phyloP scores from a whole-genome alignment of 2,113 vertebrate genomes.

The Gambusia affinis region DNA sequence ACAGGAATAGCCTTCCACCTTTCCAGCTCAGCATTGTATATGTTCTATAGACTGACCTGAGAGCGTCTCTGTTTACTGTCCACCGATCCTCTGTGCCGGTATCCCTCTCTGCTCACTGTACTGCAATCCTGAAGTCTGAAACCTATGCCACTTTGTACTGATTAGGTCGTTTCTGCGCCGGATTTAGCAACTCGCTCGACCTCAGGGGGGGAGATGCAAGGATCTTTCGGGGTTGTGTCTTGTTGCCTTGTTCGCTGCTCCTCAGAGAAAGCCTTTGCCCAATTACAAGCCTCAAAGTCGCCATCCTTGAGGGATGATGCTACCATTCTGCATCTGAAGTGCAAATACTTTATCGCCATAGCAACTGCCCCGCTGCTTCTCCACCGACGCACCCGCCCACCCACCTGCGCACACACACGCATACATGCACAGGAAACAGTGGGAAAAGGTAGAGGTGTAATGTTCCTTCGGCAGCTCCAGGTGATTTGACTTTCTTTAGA shows the following conservation, averaged over 20 bases:
- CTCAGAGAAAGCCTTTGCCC: constrained; percentile 43
- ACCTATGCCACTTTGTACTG: background rate
- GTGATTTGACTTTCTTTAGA: constrained; percentile 1
- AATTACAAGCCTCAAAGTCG: constrained; percentile 59
- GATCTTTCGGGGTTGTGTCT: constrained; percentile 18
- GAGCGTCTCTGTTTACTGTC: constrained; percentile 37
- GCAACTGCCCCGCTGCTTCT: constrained; percentile 52
- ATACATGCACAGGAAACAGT: background rate
- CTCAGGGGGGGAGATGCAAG: constrained; percentile 25
- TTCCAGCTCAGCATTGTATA: constrained; percentile 9
- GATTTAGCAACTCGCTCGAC: constrained; percentile 9
- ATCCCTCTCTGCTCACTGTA: constrained; percentile 24
- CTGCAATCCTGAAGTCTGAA: constrained; percentile 27
- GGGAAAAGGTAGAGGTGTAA: constrained; percentile 13
- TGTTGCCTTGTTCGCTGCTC: constrained; percentile 22
- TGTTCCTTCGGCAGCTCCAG: constrained; percentile 1
- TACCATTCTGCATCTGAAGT: constrained; percentile 53
- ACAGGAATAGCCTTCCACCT: background rate
- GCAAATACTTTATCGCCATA: constrained; percentile 67
- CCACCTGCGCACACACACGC: background rate
- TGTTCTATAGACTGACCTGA: background rate
- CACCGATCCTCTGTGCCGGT: constrained; percentile 4
- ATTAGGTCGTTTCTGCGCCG: background rate
- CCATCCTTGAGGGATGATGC: constrained; percentile 53
- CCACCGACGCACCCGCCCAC: constrained; percentile 43